Percentiles rank a stretch among this genome's conserved stretches.
phyloP scores from a whole-genome alignment of 2,888 invertebrate genomes.

The Drosophila parthenogenetica region DNA sequence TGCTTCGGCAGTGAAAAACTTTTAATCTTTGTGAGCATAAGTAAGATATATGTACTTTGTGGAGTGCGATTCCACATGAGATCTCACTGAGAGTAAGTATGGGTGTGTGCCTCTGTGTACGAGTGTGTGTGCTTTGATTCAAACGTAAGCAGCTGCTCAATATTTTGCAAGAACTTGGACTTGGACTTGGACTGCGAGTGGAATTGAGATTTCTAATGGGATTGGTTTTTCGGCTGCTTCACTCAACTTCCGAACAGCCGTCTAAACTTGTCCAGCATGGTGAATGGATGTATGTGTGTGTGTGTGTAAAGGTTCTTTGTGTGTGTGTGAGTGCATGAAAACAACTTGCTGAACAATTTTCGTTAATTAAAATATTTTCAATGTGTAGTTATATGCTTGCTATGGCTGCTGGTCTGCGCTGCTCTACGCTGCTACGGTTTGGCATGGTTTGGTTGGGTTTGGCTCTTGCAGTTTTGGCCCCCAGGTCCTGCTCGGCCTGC shows the following conservation, averaged over 20 bases:
- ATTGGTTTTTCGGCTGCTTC: slow-evolving; percentile 63
- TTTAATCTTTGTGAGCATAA: slow-evolving; percentile 78
- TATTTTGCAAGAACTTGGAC: slow-evolving; percentile 64
- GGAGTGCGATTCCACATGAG: slow-evolving; percentile 57
- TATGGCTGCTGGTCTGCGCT: slow-evolving; percentile 33
- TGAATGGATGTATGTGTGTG: neutral
- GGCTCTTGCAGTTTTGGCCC: slow-evolving; percentile 20
- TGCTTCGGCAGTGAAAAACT: slow-evolving; percentile 72
- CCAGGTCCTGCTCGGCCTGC: slow-evolving; percentile 45
- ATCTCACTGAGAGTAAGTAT: slow-evolving; percentile 42
- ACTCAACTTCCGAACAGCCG: slow-evolving; percentile 26
- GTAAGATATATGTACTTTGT: slow-evolving; percentile 74
- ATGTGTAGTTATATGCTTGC: slow-evolving; percentile 71
- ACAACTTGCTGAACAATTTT: slow-evolving; percentile 78
- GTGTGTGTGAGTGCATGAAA: slow-evolving; percentile 36
- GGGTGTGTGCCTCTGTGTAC: slow-evolving; percentile 1
- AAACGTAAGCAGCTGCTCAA: slow-evolving; percentile 78
- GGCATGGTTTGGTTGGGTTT: neutral
- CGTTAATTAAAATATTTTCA: slow-evolving; percentile 83
- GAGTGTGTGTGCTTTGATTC: slow-evolving; percentile 48
- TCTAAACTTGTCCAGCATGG: slow-evolving; percentile 11
- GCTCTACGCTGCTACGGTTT: slow-evolving; percentile 1
- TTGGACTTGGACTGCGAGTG: slow-evolving; percentile 44
- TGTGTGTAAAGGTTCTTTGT: slow-evolving; percentile 4
- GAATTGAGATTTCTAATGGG: slow-evolving; percentile 78